Conservation (phyloP, 1,140 invertebrate genomes). For the Cherax quadricarinatus region DNA sequence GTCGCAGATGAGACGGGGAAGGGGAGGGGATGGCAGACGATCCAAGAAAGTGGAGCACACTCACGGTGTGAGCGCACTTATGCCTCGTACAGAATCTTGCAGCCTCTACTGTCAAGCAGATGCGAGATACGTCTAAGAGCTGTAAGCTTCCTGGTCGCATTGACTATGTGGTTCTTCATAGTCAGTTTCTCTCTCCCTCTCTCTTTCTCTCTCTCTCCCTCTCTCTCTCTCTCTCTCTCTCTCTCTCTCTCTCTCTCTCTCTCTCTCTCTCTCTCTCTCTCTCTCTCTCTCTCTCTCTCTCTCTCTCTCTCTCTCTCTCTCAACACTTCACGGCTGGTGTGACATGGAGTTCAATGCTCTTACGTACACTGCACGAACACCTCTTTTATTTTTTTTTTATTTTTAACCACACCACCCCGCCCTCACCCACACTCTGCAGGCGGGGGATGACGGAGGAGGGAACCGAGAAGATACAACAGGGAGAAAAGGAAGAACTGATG, state of each 20-base stretch:
- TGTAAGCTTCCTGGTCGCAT: too few relatives aligned
- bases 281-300: slow-evolving; percentile 10
- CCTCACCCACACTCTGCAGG: not conserved
- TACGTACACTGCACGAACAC: not conserved
- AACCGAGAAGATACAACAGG: too few relatives aligned
- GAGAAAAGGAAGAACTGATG: too few relatives aligned
- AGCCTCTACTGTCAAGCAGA: too few relatives aligned
- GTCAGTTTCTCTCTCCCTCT: not conserved
- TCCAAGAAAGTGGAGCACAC: too few relatives aligned
- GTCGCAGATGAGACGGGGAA: too few relatives aligned
- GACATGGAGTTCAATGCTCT: not conserved
- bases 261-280: not conserved
- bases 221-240: slow-evolving; percentile 10
- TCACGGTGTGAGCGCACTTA: too few relatives aligned
- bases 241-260: slow-evolving; percentile 10
- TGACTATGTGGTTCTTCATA: too few relatives aligned
- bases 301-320: not conserved
- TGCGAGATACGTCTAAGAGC: too few relatives aligned
- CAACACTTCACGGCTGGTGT: not conserved
- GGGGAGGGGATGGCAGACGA: too few relatives aligned
- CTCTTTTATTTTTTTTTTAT: not conserved
- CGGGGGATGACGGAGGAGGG: too few relatives aligned
- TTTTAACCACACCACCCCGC: not conserved
- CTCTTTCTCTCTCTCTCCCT: not conserved
- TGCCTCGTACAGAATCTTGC: too few relatives aligned